Evolutionary conservation across 2,797 vertebrate species (phyloP), one percentile per base, ranked within the genome.

Genomic region (Macropus fuliginosus): DNA sequence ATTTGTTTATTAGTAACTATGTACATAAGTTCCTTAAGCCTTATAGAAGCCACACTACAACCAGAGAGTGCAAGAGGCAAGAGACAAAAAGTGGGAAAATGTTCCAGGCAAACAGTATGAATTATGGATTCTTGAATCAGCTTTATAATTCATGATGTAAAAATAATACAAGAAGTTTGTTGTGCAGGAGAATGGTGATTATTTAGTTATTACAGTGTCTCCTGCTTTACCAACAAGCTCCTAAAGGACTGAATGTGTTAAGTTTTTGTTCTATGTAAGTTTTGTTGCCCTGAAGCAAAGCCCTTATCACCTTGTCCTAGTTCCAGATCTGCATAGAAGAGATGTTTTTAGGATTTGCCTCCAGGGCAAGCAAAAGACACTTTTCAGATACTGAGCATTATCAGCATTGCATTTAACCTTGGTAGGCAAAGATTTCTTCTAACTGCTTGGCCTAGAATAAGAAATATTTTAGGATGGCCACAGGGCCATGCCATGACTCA

Each of bases 341-440:
- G 21, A 87, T 87, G 54, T 31, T 5, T 10, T 21, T 9, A 27
- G 56, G 21, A 59, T 62, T 81, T 55, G 21, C 3, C 27, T 46
- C 8, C 21, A 46, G 74, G 40, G 10, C 11, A n/a, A 24, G 11
- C 40, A 56, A 29, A 93, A 46, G 74, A 87, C 24, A 87, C 5
- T 9, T 6, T 14, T 24, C 21, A 55, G n/a, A 14, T 1, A 8
- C 50, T 8, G 18, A 40, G 16, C 27, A 4, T 1, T 0, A 10
- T 16, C 56, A 8, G 11, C 28, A 54, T 66, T 55, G 55, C 16
- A 50, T 87, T n/a, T 10, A 3, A 10, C 14, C 31, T 90, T 74
- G 12, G 5, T 46, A 74, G 54, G 54, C 12, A 91, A 93, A 91
- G n/a, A 66, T 16, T 87, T 92, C 90, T 21, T 9, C 87, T 12